phyloP scores from a whole-genome alignment of 2,113 vertebrate species.

The Petrocephalus microphthalmus region DNA sequence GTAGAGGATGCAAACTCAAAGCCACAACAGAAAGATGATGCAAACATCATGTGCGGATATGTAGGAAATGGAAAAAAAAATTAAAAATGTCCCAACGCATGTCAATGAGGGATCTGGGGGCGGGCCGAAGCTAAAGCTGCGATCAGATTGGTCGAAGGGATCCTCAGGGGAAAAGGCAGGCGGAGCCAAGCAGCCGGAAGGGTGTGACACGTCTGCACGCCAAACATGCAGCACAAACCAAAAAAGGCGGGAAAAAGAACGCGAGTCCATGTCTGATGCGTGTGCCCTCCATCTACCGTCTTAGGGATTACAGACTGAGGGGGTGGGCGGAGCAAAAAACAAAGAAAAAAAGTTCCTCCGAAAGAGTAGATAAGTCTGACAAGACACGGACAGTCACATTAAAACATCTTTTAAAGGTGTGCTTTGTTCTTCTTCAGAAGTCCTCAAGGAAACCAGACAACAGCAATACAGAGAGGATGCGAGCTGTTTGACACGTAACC shows the following conservation, averaged over 20 bases:
- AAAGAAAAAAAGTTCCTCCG: not conserved
- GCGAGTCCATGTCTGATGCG: not conserved
- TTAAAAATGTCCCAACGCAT: not conserved
- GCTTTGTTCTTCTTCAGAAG: not conserved
- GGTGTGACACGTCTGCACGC: not conserved
- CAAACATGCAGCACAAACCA: not conserved
- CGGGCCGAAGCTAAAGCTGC: not conserved
- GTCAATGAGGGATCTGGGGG: not conserved
- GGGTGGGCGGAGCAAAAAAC: constrained; percentile 14
- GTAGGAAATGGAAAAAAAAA: not conserved
- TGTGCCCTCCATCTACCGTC: not conserved
- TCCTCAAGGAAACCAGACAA: not conserved
- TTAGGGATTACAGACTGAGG: constrained; percentile 3
- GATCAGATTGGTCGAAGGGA: not conserved
- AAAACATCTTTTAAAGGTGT: not conserved
- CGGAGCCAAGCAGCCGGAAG: not conserved
- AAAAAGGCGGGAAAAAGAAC: not conserved
- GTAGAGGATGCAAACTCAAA: constrained; percentile 15
- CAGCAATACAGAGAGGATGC: not conserved
- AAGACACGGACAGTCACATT: constrained; percentile 1
- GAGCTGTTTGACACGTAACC: not conserved
- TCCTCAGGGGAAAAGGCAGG: not conserved
- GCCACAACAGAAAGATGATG: constrained; percentile 19
- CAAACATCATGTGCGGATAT: constrained; percentile 7
- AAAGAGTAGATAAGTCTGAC: not conserved